Percentiles rank a stretch among this genome's conserved stretches.
These are phyloP conservation scores for Tigriopus californicus DNA, from an alignment of 2,888 invertebrate species.

Conservation along the genomic window DNA sequence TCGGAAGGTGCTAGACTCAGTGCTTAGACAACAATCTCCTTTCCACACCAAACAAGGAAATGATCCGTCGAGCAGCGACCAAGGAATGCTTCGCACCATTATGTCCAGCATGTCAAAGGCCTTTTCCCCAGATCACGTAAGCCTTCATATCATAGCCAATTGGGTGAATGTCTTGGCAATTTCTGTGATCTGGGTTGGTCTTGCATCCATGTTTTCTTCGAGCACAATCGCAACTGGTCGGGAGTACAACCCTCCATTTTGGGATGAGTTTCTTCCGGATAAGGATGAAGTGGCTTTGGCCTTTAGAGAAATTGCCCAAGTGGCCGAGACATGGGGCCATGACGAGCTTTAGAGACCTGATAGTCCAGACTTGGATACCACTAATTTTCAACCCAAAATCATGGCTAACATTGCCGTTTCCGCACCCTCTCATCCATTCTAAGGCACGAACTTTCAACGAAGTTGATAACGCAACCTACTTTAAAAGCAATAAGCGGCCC, in stretches of 20 bases:
- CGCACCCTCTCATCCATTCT: too few species aligned
- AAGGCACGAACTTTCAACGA: too few species aligned
- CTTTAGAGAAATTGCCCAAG: slow-evolving; percentile 2
- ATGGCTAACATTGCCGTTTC: too few species aligned
- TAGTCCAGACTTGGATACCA: too few species aligned
- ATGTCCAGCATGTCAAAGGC: background rate
- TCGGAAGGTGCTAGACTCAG: too few species aligned
- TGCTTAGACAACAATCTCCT: too few species aligned
- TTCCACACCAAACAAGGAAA: too few species aligned
- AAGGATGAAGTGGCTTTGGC: background rate
- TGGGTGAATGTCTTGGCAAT: background rate
- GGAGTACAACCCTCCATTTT: background rate
- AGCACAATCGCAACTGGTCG: background rate
- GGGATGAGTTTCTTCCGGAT: slow-evolving; percentile 5
- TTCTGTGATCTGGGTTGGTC: background rate
- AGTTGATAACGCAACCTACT: too few species aligned
- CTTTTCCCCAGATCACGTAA: background rate
- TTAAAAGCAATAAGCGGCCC: too few species aligned
- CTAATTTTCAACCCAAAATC: too few species aligned
- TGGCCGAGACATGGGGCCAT: background rate
- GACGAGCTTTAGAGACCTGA: background rate
- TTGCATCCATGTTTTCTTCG: background rate
- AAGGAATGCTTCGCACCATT: background rate
- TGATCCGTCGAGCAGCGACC: background rate
- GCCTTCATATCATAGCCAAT: background rate